Percentiles rank a stretch among this genome's conserved stretches.
These are phyloP conservation scores for Allophyes oxyacanthae DNA, from an alignment of 2,888 invertebrate genomes.

Conservation along the genomic window DNA sequence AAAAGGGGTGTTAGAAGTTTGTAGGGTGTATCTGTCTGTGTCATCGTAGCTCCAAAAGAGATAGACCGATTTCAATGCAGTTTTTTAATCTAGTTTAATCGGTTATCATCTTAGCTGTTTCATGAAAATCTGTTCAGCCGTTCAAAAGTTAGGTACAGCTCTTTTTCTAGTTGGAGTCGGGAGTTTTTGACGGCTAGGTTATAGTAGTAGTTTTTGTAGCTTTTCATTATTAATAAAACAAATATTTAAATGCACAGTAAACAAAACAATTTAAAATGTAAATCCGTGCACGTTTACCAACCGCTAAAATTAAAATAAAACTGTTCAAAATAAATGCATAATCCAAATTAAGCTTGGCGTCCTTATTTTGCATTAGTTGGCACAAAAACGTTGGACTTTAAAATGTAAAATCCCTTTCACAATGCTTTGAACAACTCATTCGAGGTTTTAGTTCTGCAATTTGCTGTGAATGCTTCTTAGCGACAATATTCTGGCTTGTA, in stretches of 20 bases:
- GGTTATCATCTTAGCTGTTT: too few species aligned
- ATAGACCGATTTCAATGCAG: too few species aligned
- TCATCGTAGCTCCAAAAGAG: too few species aligned
- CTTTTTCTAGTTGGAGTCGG: too few species aligned
- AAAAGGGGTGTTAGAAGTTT: too few species aligned
- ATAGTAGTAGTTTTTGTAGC: too few species aligned
- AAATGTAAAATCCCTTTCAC: slow-evolving; percentile 31
- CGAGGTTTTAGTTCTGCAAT: slow-evolving; percentile 23
- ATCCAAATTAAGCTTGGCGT: slow-evolving; percentile 27
- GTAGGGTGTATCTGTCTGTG: too few species aligned
- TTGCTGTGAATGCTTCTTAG: slow-evolving; percentile 10
- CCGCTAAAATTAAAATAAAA: slow-evolving; percentile 28
- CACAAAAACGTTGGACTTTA: slow-evolving; percentile 26
- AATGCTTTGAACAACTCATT: slow-evolving; percentile 28
- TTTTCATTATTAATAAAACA: background rate
- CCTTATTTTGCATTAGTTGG: slow-evolving; percentile 23
- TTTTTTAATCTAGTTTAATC: too few species aligned
- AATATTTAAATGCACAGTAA: too few species aligned
- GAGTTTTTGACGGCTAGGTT: too few species aligned
- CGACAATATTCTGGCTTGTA: slow-evolving; percentile 6
- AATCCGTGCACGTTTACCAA: slow-evolving; percentile 11
- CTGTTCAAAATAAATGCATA: slow-evolving; percentile 32
- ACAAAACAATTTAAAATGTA: slow-evolving; percentile 5
- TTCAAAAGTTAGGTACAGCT: too few species aligned
- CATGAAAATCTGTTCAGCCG: too few species aligned